Evolutionary conservation across 1,140 invertebrate species (phyloP), one percentile per base, ranked within the genome.

Genomic region (Drosophila oshimai): DNA sequence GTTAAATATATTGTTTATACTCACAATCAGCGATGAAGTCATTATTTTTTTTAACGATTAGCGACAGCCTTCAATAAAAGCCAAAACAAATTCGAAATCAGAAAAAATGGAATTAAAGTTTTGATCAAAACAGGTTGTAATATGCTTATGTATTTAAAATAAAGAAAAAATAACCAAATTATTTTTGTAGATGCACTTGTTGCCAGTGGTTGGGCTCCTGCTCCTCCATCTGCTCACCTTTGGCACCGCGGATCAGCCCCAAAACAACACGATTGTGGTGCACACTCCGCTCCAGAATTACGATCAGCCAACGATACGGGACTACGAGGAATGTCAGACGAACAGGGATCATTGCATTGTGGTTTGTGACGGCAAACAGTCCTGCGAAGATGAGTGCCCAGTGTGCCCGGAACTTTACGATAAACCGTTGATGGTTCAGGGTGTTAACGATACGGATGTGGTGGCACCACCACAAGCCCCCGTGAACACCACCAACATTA

Each of bases 401-500:
- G 44, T 77, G 5, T 89, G 88, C 39, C 81, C 88, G 24, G 71
- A 84, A 2, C 53, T 89, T 6, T 55, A 49, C 17, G 73, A 84
- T 5, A 76, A 84, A 10, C 68, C 88, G 0, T n/a, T 86, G 26
- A 28, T 89, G 36, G 81, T 89, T 13, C 87, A 89, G 65, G 87
- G 87, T 1, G 47, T 89, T 3, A 89, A 89, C 33, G 87, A 89
- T 34, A 89, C 87, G 1, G 24, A 46, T n/a, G 37, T 60, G 4
- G 36, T 70, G 42, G 37, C 71, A 6, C 58, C 64, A 0, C 29
- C 74, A 0, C 51, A 53, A n/a, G 17, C 24, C 0, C 53, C 74
- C 1, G 2, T 74, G 2, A 90, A 90, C 31, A 86, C 77, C 15
- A 90, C 89, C 6, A 90, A 89, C 41, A 87, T 90, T 6, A 87